Base-by-base conservation (phyloP, 2,888 invertebrate species). In the Tetheella fluctuosa region DNA sequence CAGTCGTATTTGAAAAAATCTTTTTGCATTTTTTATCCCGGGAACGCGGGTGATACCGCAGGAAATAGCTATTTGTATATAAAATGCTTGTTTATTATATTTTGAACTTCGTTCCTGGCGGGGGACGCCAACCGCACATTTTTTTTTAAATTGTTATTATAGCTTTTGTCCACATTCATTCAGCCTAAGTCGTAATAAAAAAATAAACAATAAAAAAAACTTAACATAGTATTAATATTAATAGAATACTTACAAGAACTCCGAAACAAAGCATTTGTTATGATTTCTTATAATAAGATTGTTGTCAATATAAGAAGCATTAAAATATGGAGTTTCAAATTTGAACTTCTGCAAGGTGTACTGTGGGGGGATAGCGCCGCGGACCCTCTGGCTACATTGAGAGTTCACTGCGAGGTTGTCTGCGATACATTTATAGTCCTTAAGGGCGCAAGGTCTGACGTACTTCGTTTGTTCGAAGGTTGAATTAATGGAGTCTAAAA, bases 241-340 rank as follows among this genome's bases (percentile, higher is more conserved):
- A 37, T 2, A 2, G 13, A 20, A 10, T 70, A 89, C 91, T 88
- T 70, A 91, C 91, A 79, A 88, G 64, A 86, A 91, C 53, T 89
- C 86, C 0, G 88, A 83, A 6, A 89, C 77, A 7, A 7, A 61
- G 59, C 91, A 91, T 13, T 70, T 76, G 13, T 91, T 59, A 13
- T 83, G 81, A 8, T 90, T 90, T 0, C 74, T 74, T 1, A 90
- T 73, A 2, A 75, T 60, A 30, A 89, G 54, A 1, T 81, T 65
- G 0, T 65, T 59, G 57, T 92, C 91, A 0, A 86, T 65, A 54
- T 86, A 87, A 0, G 85, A 78, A 0, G 86, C 63, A 65, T 91
- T 91, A 77, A 92, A 91, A 70, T 61, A 77, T 0, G 91, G 86
- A 0, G 89, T 72, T 17, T 88, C 78, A 63, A 81, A 89, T 0